Conservation (phyloP, 2,113 vertebrate species). For the Chrysochloris asiatica region DNA sequence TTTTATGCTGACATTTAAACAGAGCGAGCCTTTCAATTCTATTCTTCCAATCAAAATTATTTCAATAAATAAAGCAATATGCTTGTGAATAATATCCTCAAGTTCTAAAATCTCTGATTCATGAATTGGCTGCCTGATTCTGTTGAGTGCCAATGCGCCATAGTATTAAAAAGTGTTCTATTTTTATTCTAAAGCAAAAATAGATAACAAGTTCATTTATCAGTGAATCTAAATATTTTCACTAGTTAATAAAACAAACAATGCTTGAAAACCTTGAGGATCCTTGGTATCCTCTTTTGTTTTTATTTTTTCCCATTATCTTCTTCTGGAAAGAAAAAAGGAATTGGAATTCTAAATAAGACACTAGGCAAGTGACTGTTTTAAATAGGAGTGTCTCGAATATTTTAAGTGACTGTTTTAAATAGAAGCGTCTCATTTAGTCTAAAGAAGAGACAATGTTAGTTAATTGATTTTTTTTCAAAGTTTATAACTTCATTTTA, state of each 20-base stretch:
- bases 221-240: neutral
- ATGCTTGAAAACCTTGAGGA: neutral
- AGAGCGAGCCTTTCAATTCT: neutral
- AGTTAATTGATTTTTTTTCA: neutral
- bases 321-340: constrained; percentile 37
- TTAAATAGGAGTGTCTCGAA: constrained; percentile 30
- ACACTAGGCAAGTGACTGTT: neutral
- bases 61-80: neutral
- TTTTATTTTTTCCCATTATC: neutral
- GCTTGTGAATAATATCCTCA: neutral
- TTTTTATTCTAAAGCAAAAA: constrained; percentile 15
- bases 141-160: neutral
- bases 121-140: neutral
- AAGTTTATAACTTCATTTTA: neutral
- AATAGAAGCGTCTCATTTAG: neutral
- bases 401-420: neutral
- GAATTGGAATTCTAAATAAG: neutral
- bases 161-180: neutral
- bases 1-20: constrained; percentile 21
- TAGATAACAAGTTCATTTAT: neutral
- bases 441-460: neutral
- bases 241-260: neutral
- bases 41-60: neutral
- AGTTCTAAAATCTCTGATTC: neutral
- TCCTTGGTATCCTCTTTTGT: neutral